phyloP scores from a whole-genome alignment of 2,797 vertebrate genomes.

The Rhyacichthys aspro region DNA sequence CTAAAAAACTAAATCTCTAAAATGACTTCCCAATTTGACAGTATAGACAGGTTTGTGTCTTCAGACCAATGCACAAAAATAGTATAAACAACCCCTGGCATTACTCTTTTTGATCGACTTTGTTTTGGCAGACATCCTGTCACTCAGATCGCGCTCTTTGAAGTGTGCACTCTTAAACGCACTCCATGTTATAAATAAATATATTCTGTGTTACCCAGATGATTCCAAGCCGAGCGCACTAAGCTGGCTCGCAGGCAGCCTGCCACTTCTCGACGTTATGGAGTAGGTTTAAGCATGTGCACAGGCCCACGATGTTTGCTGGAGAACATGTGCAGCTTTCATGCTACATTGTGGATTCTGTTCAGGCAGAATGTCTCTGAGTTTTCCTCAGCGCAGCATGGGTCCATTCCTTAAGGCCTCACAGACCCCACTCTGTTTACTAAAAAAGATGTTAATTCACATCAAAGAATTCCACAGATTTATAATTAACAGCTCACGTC shows the following conservation, averaged over 20 bases:
- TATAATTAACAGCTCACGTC: constrained; percentile 32
- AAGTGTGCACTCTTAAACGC: constrained; percentile 36
- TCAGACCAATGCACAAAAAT: constrained; percentile 11
- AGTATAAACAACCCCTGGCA: constrained; percentile 15
- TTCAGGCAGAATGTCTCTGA: constrained; percentile 11
- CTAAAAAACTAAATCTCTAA: background rate
- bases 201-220: constrained; percentile 32
- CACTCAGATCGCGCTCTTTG: constrained; percentile 40
- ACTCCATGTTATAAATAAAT: constrained; percentile 36
- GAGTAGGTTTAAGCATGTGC: constrained; percentile 33
- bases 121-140: constrained; percentile 31
- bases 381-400: constrained; percentile 40
- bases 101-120: constrained; percentile 24
- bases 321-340: constrained; percentile 45
- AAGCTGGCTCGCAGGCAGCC: constrained; percentile 44
- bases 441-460: constrained; percentile 25
- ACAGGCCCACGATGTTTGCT: constrained; percentile 42
- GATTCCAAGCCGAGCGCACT: constrained; percentile 29
- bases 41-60: constrained; percentile 9
- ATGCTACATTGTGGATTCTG: constrained; percentile 30
- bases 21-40: constrained; percentile 4
- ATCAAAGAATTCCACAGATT: constrained; percentile 25
- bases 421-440: constrained; percentile 30
- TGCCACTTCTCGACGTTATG: constrained; percentile 39
- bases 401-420: constrained; percentile 35